A percentile compares a stretch with the other conserved stretches of the same genome.
phyloP scores from a whole-genome alignment of 2,888 invertebrate genomes.

The Sarcophaga carnaria region DNA sequence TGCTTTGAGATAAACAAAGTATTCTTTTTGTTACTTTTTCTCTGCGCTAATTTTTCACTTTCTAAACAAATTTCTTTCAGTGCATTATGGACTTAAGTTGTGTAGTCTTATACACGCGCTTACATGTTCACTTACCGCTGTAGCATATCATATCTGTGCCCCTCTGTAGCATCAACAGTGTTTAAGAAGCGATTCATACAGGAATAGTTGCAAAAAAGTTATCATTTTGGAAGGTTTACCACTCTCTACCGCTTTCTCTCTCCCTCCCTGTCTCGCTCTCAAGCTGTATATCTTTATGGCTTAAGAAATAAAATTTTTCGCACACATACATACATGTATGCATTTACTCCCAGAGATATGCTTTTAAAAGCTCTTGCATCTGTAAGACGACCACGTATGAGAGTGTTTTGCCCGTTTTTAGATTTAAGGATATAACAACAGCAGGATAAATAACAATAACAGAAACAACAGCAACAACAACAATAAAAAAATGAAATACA shows the following conservation, averaged over 20 bases:
- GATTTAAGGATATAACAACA: slow-evolving; percentile 32
- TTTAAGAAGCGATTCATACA: slow-evolving; percentile 13
- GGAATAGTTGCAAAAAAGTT: slow-evolving; percentile 36
- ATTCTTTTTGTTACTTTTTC: too few relatives aligned
- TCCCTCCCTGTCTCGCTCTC: not conserved
- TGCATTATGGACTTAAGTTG: not conserved
- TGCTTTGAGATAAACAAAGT: too few relatives aligned
- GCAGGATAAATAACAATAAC: slow-evolving; percentile 16
- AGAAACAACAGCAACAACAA: slow-evolving; percentile 1
- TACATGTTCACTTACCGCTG: not conserved
- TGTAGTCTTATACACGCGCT: not conserved
- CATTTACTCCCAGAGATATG: too few relatives aligned
- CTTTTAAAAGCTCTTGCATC: not conserved
- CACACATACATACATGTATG: not conserved
- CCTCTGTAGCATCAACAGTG: not conserved
- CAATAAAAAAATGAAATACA: slow-evolving; percentile 2
- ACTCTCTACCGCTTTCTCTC: not conserved
- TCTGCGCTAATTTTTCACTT: too few relatives aligned
- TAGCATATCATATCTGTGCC: not conserved
- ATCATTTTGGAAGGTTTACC: slow-evolving; percentile 10
- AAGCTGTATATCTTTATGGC: not conserved
- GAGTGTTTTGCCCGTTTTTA: slow-evolving; percentile 8
- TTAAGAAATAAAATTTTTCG: slow-evolving; percentile 3
- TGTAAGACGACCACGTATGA: slow-evolving; percentile 6
- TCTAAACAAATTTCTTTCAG: not conserved